Conservation (phyloP, 2,888 invertebrate genomes). For the Tachina lurida region DNA sequence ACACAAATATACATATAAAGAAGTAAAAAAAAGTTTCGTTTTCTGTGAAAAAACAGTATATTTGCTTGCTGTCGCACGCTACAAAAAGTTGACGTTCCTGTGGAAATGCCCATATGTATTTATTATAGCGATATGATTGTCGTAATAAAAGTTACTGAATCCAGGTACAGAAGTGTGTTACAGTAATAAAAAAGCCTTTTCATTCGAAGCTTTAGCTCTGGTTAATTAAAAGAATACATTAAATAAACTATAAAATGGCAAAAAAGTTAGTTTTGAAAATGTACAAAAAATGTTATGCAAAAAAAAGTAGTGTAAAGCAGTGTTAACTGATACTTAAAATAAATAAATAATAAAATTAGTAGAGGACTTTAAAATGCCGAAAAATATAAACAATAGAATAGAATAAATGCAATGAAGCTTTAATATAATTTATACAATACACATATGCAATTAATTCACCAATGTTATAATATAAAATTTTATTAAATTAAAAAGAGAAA, state of each 20-base stretch:
- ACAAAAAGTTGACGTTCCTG: too few relatives aligned
- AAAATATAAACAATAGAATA: conserved; percentile 31
- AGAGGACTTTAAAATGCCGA: conserved; percentile 9
- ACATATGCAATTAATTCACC: conserved; percentile 2
- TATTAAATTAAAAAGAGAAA: conserved; percentile 43
- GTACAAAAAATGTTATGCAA: conserved; percentile 25
- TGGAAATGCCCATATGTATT: too few relatives aligned
- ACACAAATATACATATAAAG: too few relatives aligned
- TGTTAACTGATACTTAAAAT: conserved; percentile 38
- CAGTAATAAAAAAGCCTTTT: conserved; percentile 5
- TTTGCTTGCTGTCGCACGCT: too few relatives aligned
- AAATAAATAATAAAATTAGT: conserved; percentile 14
- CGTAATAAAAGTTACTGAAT: too few relatives aligned
- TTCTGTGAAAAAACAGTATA: too few relatives aligned
- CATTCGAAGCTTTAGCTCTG: conserved; percentile 49
- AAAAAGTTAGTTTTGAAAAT: conserved; percentile 19
- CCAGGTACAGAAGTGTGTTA: too few relatives aligned
- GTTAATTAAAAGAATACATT: conserved; percentile 9
- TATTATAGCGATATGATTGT: too few relatives aligned
- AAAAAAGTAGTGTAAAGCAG: conserved; percentile 9
- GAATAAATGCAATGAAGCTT: conserved; percentile 1
- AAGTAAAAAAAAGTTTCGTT: too few relatives aligned
- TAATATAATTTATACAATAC: not conserved
- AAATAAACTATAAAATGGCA: conserved; percentile 13
- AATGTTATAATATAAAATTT: not conserved